Base-by-base conservation (phyloP, 2,113 vertebrate genomes). In the Macquaria australasica region DNA sequence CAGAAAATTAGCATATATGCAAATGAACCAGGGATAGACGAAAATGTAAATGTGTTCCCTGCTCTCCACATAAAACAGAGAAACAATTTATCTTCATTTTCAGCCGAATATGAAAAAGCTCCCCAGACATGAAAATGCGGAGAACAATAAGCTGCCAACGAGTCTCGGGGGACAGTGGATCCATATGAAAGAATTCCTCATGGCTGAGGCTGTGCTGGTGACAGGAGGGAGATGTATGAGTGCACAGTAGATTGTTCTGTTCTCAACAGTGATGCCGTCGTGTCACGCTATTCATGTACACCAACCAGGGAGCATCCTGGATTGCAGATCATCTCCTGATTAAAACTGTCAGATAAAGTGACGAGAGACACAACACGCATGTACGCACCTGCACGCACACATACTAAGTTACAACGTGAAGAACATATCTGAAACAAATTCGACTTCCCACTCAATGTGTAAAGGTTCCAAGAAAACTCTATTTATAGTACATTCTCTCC, bases 11-110 rank as follows among this genome's bases (percentile, higher is more conserved):
- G 70, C 74, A 79, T 73, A 76, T 81, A 91, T 92, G 87, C 81
- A 93, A 92, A 94, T 88, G 8, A 90, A 16, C 12, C 21, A 25
- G 37, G 73, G 28, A 82, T 15, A 74, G 60, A 66, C 84, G 50
- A 83, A 88, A 88, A 92, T 90, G 87, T 67, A 87, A 87, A 92
- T 93, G 18, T 79, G 51, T 83, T 81, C 82, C 68, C 39, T 58
- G 34, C 81, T 87, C 73, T 75, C 78, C 12, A 75, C 69, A 81
- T 74, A 78, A 90, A 87, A 77, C 82, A 82, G 68, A 66, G 56
- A 70, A 64, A 87, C 92, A 76, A 93, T 94, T 91, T 88, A 89
- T 94, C 91, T 93, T 93, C 79, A 93, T 93, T 92, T 90, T 82
- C 77, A 91, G 77, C 41, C 2, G 59, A 85, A 91, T 88, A 77